Evolutionary conservation across 92 coral and sea anemone genomes (phyloP).

Genomic region (Actinernus sp.): DNA sequence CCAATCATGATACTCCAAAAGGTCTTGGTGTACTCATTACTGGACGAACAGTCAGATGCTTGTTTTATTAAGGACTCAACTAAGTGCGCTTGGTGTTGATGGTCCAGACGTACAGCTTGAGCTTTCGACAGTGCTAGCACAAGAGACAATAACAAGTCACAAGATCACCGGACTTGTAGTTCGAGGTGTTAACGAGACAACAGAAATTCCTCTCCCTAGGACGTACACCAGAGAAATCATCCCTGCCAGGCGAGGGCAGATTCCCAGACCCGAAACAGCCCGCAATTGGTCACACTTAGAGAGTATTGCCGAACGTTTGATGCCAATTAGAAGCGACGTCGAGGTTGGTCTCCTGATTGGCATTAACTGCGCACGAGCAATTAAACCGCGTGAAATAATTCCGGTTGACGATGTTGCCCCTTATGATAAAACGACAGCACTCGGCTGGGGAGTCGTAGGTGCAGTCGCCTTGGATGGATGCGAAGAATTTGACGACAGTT

Average conservation of each 20-base stretch:
- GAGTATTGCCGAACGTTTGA: constrained; percentile 14
- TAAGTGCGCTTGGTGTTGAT: too few species aligned
- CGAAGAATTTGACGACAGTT: not conserved
- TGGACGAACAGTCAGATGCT: constrained; percentile 58
- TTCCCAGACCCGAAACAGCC: constrained; percentile 70
- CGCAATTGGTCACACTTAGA: constrained; percentile 53
- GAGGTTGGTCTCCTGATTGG: constrained; percentile 49
- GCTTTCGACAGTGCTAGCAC: constrained; percentile 39
- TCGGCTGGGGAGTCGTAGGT: constrained; percentile 65
- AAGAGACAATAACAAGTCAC: constrained; percentile 12
- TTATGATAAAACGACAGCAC: constrained; percentile 44
- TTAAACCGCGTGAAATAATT: constrained; percentile 60
- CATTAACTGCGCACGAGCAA: constrained; percentile 38
- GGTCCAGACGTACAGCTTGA: constrained; percentile 40
- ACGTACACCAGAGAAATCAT: too few species aligned
- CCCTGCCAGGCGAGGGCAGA: constrained; percentile 56
- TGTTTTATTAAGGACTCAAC: constrained; percentile 42
- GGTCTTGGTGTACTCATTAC: constrained; percentile 40
- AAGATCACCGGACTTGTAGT: constrained; percentile 28
- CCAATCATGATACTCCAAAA: too few species aligned
- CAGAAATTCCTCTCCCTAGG: constrained; percentile 40
- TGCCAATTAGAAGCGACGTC: constrained; percentile 24
- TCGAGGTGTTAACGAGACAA: constrained; percentile 10
- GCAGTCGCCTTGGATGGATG: constrained; percentile 6
- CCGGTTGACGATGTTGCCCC: constrained; percentile 60